Base-by-base conservation (phyloP, 2,888 invertebrate species). In the Glaucopsyche alexis region DNA sequence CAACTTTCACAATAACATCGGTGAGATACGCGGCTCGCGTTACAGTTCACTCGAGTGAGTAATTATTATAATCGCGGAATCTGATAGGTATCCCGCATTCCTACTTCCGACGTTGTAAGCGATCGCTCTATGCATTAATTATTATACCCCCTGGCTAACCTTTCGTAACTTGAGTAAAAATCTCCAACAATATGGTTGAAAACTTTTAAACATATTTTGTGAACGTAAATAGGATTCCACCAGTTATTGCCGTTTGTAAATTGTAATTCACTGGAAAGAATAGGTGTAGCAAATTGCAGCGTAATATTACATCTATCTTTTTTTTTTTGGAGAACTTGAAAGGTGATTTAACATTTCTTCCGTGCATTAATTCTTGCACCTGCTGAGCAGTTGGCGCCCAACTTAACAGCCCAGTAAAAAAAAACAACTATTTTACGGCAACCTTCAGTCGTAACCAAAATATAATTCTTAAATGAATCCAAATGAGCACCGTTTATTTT, bases 41-140 rank as follows among this genome's bases (percentile, higher is more conserved):
- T 11, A 67, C 45, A 67, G 16, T 66, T 42, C 67, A 67, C 42
- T 67, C 45, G 19, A 67, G 67, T 45, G 67, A 67, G 45, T 67
- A 67, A 67, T 67, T 67, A 67, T 67, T 45, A 45, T 45, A 67
- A 67, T 45, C 45, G 45, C 67, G 42, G 67, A 45, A 67, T 67
- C 67, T 47, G 67, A 67, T 16, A 42, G 67, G 42, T 47, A 67
- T 67, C 67, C 67, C 67, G 19, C 67, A 67, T 67, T 67, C 67
- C 45, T 19, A 42, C 66, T 66, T 66, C 66, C 66, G 66, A 40
- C 40, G 40, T 66, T 40, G 40, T 66, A 66, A 66, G 8, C 40
- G 16, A 66, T 42, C 40, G 38, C 7, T 40, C 40, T 16, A 42
- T n/a, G 42, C 16, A 16, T 66, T 42, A 40, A 66, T 42, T 42